Percentiles rank a stretch among this genome's conserved stretches.
Conservation (phyloP, 92 coral and sea anemone species). For the Parazoanthus darwini region DNA sequence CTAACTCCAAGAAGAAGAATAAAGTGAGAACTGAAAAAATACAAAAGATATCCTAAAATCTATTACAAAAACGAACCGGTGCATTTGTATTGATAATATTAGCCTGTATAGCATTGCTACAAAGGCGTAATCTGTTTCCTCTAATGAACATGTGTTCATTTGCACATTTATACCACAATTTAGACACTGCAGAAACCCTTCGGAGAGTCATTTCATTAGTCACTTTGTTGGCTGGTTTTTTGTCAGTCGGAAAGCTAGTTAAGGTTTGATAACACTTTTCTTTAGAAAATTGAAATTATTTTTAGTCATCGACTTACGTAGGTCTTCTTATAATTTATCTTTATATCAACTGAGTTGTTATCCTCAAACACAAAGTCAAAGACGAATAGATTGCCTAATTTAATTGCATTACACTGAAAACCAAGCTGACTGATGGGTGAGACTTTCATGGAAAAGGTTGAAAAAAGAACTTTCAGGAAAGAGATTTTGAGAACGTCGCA, state of each 20-base stretch:
- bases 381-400: conserved; percentile 9
- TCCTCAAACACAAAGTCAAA: conserved; percentile 10
- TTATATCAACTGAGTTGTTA: not conserved
- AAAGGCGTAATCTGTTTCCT: not conserved
- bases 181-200: not conserved
- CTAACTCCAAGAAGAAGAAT: not conserved
- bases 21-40: not conserved
- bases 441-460: not conserved
- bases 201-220: not conserved
- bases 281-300: not conserved
- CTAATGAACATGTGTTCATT: conserved; percentile 32
- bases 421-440: not conserved
- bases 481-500: too few species aligned
- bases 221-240: not conserved
- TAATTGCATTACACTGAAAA: not conserved
- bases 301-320: not conserved
- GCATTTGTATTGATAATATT: conserved; percentile 14
- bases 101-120: not conserved
- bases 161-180: conserved; percentile 21
- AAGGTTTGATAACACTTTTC: not conserved
- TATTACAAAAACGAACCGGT: not conserved
- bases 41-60: not conserved
- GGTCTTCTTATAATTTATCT: not conserved
- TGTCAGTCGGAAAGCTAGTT: not conserved
- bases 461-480: not conserved